A percentile compares a stretch with the other conserved stretches of the same genome.
Evolutionary conservation across 2,888 invertebrate genomes (phyloP).

Genomic region (Eumacrocentrus americanus): DNA sequence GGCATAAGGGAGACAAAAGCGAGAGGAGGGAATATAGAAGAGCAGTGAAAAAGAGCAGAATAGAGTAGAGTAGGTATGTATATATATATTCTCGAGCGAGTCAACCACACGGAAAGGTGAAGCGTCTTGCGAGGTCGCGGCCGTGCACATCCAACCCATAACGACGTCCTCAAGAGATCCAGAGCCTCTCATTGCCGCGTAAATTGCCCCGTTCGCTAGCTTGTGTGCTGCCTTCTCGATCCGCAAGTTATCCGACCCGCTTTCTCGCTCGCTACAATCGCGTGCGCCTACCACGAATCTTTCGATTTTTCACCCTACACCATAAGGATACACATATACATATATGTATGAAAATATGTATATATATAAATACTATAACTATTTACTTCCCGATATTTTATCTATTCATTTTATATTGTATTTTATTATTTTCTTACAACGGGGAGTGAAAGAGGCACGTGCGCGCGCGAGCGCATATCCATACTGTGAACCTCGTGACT

Average conservation of each 20-base stretch:
- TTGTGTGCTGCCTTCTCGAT: conserved; percentile 52
- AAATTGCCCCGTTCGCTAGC: conserved; percentile 45
- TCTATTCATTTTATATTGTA: conserved; percentile 5
- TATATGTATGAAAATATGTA: background rate
- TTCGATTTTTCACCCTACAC: background rate
- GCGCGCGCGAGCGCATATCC: conserved; percentile 21
- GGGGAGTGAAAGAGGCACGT: conserved; percentile 25
- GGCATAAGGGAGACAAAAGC: conserved; percentile 12
- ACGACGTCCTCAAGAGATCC: conserved; percentile 54
- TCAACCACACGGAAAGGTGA: conserved; percentile 46
- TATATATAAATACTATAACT: background rate
- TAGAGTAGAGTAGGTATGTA: too few relatives aligned
- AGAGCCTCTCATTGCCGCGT: conserved; percentile 51
- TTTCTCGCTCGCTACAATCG: conserved; percentile 47
- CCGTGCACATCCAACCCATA: conserved; percentile 54
- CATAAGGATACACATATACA: background rate
- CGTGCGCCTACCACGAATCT: conserved; percentile 16
- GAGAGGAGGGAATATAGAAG: background rate
- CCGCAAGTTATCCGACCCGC: conserved; percentile 46
- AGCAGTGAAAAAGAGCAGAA: conserved; percentile 2
- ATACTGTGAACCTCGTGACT: conserved; percentile 21
- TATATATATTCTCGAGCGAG: too few relatives aligned
- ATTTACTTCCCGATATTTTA: background rate
- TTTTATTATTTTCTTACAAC: background rate
- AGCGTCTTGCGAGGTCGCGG: conserved; percentile 53